These are phyloP conservation scores for Aphelenchoides bicaudatus DNA, from an alignment of 2,888 invertebrate species.

Conservation along the genomic window DNA sequence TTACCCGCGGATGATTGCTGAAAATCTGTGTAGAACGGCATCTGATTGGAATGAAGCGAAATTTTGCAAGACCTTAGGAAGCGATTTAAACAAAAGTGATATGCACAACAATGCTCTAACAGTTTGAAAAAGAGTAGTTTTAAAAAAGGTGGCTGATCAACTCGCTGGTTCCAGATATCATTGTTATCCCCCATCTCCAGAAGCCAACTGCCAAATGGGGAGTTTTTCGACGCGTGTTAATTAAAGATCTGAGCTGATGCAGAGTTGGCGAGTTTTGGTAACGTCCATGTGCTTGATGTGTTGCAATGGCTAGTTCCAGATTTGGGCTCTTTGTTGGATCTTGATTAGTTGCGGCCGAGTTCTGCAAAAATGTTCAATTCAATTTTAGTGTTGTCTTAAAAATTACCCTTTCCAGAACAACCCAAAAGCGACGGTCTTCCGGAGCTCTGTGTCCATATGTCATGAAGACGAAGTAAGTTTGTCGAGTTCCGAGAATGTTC, in stretches of 20 bases:
- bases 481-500: constrained; percentile 27
- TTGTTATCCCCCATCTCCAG: constrained; percentile 47
- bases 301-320: constrained; percentile 54
- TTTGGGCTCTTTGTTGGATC: constrained; percentile 30
- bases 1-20: too few relatives aligned
- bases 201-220: constrained; percentile 45
- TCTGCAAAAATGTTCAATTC: too few relatives aligned
- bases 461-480: constrained; percentile 58
- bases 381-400: constrained; percentile 1
- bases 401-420: constrained; percentile 45
- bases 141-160: constrained; percentile 40
- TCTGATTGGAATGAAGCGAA: too few relatives aligned
- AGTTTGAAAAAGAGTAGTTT: too few relatives aligned
- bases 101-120: too few relatives aligned
- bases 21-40: too few relatives aligned
- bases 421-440: constrained; percentile 48
- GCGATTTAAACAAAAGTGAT: too few relatives aligned
- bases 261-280: constrained; percentile 55
- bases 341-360: too few relatives aligned
- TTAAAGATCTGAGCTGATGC: constrained; percentile 48
- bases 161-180: constrained; percentile 51
- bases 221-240: constrained; percentile 39
- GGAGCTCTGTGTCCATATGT: constrained; percentile 54
- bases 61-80: too few relatives aligned
- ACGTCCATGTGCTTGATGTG: constrained; percentile 56